Evolutionary conservation across 1,140 invertebrate species (phyloP).

Genomic region (Penaeus japonicus): DNA sequence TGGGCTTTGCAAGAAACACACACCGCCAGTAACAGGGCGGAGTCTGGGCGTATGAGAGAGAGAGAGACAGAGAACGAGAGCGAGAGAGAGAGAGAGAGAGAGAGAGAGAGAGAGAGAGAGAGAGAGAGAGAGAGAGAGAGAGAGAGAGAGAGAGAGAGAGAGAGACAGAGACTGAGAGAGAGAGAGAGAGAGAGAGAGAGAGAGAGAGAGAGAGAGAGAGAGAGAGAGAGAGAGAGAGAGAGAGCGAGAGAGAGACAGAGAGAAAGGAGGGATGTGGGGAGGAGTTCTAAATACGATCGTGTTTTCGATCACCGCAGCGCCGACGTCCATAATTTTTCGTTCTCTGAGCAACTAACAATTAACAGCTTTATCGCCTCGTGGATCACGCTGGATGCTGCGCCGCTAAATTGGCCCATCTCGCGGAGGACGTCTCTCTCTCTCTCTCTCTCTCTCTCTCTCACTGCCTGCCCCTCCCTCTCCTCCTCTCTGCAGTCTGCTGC

Average conservation of each 20-base stretch:
- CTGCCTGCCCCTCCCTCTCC: too few relatives aligned
- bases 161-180: not conserved
- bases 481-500: too few relatives aligned
- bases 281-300: conserved; percentile 2
- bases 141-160: too few relatives aligned
- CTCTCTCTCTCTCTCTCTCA: too few relatives aligned
- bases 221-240: not conserved
- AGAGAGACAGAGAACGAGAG: too few relatives aligned
- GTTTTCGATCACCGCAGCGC: not conserved
- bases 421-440: too few relatives aligned
- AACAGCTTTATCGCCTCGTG: not conserved
- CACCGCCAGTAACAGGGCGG: too few relatives aligned
- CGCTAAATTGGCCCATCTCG: too few relatives aligned
- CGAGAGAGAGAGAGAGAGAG: too few relatives aligned
- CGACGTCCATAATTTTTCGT: not conserved
- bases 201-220: not conserved
- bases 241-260: not conserved
- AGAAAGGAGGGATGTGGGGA: not conserved
- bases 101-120: too few relatives aligned
- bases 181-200: not conserved
- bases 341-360: not conserved
- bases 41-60: too few relatives aligned
- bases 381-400: not conserved
- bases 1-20: too few relatives aligned
- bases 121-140: not conserved